Evolutionary conservation across 2,113 vertebrate genomes (phyloP).

Genomic region (Microcebus jonahi): DNA sequence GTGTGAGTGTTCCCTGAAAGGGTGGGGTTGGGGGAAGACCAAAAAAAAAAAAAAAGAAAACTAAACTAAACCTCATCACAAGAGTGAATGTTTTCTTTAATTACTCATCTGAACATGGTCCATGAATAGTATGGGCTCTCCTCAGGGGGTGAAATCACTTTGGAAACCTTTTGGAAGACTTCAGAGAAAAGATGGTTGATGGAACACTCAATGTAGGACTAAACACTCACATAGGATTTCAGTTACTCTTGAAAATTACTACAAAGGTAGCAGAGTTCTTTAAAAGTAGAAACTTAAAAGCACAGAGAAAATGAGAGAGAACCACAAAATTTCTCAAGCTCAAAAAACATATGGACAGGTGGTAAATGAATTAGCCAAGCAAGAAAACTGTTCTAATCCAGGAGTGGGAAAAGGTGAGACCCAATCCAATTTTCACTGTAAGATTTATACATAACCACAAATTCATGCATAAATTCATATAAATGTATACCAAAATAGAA

Average conservation of each 20-base stretch:
- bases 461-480: not conserved
- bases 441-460: not conserved
- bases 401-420: not conserved
- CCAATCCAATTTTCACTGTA: not conserved
- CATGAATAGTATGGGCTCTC: not conserved
- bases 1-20: not conserved
- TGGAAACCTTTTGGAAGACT: not conserved
- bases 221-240: not conserved
- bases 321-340: not conserved
- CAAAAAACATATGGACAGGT: not conserved
- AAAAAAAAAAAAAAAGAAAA: not conserved
- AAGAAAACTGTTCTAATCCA: slow-evolving; percentile 3
- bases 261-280: not conserved
- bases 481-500: not conserved
- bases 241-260: not conserved
- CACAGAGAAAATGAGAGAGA: not conserved
- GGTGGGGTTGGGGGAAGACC: not conserved
- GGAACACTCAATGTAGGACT: not conserved
- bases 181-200: not conserved
- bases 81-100: not conserved
- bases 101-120: not conserved
- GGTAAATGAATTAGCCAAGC: not conserved
- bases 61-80: not conserved
- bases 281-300: not conserved
- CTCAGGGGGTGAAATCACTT: not conserved